Conservation (phyloP, 1,140 invertebrate genomes). For the Papilio machaon region DNA sequence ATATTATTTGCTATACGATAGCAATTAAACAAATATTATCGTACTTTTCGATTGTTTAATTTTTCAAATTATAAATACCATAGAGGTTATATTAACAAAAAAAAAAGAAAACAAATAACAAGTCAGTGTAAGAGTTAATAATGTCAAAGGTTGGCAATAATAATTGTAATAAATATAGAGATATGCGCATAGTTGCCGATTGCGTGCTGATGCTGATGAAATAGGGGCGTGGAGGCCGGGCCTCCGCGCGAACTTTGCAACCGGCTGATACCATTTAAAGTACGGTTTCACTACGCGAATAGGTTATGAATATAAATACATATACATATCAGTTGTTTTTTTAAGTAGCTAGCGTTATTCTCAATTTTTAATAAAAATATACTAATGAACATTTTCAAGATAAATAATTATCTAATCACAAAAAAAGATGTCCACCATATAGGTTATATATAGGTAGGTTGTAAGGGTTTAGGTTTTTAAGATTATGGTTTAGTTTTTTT, state of each 20-base stretch:
- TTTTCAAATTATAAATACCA: background rate
- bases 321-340: background rate
- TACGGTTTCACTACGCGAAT: conserved; percentile 18
- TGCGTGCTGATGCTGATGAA: conserved; percentile 43
- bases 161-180: conserved; percentile 11
- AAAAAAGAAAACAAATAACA: conserved; percentile 13
- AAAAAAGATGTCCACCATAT: too few species aligned
- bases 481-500: too few species aligned
- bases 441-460: too few species aligned
- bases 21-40: conserved; percentile 1
- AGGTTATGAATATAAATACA: background rate
- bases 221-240: conserved; percentile 56
- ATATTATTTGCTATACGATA: background rate
- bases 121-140: conserved; percentile 17
- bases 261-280: conserved; percentile 29
- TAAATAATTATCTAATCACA: too few species aligned
- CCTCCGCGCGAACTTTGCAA: conserved; percentile 45
- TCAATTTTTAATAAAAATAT: background rate
- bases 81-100: background rate
- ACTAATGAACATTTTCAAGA: too few species aligned
- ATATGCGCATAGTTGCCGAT: conserved; percentile 18
- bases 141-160: conserved; percentile 20
- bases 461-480: too few species aligned
- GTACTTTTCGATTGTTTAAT: background rate
- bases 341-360: background rate